Percentiles rank a stretch among this genome's conserved stretches.
Evolutionary conservation across 2,113 vertebrate genomes (phyloP).

Genomic region (Mola mola): DNA sequence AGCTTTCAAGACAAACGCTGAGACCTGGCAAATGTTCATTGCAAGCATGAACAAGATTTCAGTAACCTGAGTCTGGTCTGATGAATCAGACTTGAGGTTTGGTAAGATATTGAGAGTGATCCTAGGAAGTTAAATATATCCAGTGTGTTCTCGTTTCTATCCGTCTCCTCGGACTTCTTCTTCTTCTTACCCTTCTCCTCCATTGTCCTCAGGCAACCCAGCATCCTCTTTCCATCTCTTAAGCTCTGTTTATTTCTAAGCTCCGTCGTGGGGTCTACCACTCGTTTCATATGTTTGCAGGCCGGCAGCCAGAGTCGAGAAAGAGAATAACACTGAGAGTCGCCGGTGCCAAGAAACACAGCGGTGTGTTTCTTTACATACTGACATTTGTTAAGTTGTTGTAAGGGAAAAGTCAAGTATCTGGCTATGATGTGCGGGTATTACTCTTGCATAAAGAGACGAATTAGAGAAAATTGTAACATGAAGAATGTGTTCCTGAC

Average conservation of each 20-base stretch:
- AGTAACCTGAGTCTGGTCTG: no score
- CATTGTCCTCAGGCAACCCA: neutral
- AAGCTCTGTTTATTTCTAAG: conserved; percentile 9
- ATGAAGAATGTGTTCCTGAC: neutral
- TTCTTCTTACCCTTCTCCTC: neutral
- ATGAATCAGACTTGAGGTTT: no score
- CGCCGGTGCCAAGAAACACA: conserved; percentile 59
- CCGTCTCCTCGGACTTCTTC: no score
- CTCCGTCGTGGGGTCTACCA: conserved; percentile 43
- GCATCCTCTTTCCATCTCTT: conserved; percentile 1
- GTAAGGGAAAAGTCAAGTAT: conserved; percentile 47
- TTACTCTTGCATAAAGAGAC: conserved; percentile 30
- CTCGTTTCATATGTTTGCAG: conserved; percentile 57
- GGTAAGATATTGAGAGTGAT: no score
- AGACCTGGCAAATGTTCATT: no score
- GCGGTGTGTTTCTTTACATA: conserved; percentile 33
- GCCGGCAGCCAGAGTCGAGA: conserved; percentile 57
- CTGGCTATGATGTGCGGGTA: conserved; percentile 53
- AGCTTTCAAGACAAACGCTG: no score
- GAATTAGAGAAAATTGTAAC: neutral
- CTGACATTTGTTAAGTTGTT: conserved; percentile 45
- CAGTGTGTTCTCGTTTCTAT: no score
- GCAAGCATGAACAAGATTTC: no score
- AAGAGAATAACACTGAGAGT: conserved; percentile 55
- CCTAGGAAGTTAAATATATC: no score